A percentile compares a stretch with the other conserved stretches of the same genome.
Evolutionary conservation across 2,113 vertebrate genomes (phyloP).

Genomic region (Sarotherodon lohbergeri): DNA sequence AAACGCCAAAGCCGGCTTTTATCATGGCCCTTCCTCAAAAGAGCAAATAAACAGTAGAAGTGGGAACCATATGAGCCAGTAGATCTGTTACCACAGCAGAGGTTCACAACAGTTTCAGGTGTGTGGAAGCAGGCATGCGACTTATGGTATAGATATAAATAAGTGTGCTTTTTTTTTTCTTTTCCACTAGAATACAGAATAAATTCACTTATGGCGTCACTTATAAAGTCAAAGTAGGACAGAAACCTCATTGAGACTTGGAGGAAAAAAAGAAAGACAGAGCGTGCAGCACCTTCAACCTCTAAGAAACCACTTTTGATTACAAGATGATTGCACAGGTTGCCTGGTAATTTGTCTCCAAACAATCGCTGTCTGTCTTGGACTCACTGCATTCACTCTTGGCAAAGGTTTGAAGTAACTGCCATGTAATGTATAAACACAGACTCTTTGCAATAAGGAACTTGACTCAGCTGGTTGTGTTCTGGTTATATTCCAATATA

Average conservation of each 20-base stretch:
- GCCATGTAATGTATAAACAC: too few species aligned
- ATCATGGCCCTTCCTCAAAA: background rate
- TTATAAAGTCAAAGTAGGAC: background rate
- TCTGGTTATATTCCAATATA: too few species aligned
- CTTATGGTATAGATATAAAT: background rate
- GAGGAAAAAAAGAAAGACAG: background rate
- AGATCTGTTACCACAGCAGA: background rate
- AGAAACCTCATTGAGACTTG: background rate
- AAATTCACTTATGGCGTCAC: background rate
- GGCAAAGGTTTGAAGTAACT: too few species aligned
- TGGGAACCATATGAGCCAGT: background rate
- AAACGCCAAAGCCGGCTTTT: too few species aligned
- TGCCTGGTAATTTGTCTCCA: background rate
- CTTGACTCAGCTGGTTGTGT: too few species aligned
- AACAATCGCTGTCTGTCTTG: background rate
- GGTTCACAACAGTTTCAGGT: background rate
- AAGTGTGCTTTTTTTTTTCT: background rate
- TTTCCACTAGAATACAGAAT: background rate
- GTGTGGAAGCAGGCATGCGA: background rate
- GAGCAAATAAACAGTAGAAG: background rate
- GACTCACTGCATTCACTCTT: too few species aligned
- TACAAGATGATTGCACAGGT: background rate
- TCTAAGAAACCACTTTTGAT: background rate
- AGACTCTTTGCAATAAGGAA: too few species aligned
- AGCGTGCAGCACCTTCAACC: background rate